Evolutionary conservation across 1,140 invertebrate genomes (phyloP).

Genomic region (Pachyrhynchus sulphureomaculatus): DNA sequence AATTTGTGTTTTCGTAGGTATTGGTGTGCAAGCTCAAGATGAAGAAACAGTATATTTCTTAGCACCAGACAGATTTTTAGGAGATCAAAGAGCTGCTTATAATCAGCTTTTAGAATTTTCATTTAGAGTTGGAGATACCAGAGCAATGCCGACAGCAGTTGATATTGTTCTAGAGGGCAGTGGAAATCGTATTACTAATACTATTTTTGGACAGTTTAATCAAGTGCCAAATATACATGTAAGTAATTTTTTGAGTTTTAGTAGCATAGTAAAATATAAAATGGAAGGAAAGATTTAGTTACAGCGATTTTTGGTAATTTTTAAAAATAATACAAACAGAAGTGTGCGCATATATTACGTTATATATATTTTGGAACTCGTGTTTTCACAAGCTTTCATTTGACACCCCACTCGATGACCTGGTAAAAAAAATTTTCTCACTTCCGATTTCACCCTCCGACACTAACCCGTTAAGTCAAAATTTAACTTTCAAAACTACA

Average conservation of each 20-base stretch:
- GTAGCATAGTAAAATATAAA: too few species aligned
- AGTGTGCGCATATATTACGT: too few species aligned
- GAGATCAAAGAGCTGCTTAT: constrained; percentile 92
- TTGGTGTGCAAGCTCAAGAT: constrained; percentile 72
- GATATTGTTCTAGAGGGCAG: constrained; percentile 87
- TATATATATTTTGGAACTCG: too few species aligned
- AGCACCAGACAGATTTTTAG: constrained; percentile 87
- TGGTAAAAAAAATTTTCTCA: too few species aligned
- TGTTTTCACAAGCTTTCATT: too few species aligned
- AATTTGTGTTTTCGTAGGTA: constrained; percentile 41
- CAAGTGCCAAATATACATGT: constrained; percentile 71
- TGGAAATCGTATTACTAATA: constrained; percentile 64
- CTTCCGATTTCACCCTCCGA: too few species aligned
- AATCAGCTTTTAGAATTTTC: constrained; percentile 90
- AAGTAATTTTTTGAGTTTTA: constrained; percentile 24
- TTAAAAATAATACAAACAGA: too few species aligned
- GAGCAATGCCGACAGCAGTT: constrained; percentile 65
- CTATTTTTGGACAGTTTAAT: constrained; percentile 91
- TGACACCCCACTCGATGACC: too few species aligned
- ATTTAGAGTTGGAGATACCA: constrained; percentile 79
- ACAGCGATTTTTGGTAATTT: too few species aligned
- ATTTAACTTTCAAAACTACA: too few species aligned
- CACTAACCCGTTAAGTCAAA: too few species aligned
- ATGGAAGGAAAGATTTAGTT: too few species aligned
- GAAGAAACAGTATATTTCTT: constrained; percentile 82